phyloP scores from a whole-genome alignment of 2,888 invertebrate genomes.

The Chrysina gloriosa region DNA sequence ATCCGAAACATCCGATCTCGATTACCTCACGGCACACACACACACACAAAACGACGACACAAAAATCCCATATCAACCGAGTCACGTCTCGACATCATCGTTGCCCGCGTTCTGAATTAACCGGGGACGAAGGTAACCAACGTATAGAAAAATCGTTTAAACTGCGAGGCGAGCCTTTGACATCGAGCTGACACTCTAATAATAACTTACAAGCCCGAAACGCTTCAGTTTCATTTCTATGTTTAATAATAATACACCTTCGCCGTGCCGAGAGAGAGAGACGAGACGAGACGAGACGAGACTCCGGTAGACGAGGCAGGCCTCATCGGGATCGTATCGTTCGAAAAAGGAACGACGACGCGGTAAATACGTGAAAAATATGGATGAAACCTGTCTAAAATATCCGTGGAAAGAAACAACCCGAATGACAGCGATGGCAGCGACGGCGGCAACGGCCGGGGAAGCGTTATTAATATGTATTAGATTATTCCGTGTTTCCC shows the following conservation, averaged over 20 bases:
- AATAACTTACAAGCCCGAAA: constrained; percentile 34
- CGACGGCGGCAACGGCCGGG: neutral
- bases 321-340: neutral
- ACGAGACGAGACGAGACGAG: too few relatives aligned
- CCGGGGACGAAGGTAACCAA: neutral
- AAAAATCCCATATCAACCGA: neutral
- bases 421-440: constrained; percentile 22
- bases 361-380: constrained; percentile 29
- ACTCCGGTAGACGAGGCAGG: neutral
- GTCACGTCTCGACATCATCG: neutral
- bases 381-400: constrained; percentile 33
- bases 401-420: constrained; percentile 26
- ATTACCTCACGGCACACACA: too few relatives aligned
- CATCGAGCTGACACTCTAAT: constrained; percentile 34
- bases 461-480: constrained; percentile 15
- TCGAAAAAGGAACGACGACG: constrained; percentile 9
- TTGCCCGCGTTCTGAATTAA: neutral
- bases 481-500: too few relatives aligned
- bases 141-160: constrained; percentile 29
- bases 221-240: constrained; percentile 35
- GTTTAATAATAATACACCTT: constrained; percentile 34
- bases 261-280: constrained; percentile 1
- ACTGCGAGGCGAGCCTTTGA: constrained; percentile 28
- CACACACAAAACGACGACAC: too few relatives aligned
- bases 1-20: too few relatives aligned